Conservation (phyloP, 2,888 invertebrate species). For the Eledone cirrhosa region DNA sequence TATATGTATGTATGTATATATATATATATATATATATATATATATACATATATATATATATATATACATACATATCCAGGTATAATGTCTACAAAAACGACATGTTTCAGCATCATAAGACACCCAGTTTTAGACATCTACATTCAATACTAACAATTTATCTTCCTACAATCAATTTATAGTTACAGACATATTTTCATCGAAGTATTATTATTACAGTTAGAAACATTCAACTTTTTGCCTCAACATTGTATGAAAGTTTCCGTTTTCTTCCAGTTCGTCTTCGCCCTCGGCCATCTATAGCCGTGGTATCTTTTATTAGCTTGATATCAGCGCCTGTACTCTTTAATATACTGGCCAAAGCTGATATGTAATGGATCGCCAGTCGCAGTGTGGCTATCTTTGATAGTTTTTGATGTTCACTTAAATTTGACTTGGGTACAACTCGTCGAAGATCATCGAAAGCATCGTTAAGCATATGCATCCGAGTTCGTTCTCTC, state of each 20-base stretch:
- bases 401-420: slow-evolving; percentile 66
- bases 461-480: slow-evolving; percentile 66
- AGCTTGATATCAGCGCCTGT: slow-evolving; percentile 54
- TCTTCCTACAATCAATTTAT: no score
- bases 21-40: neutral
- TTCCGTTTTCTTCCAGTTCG: slow-evolving; percentile 43
- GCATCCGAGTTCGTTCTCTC: slow-evolving; percentile 65
- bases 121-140: neutral
- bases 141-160: no score
- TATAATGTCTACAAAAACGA: neutral
- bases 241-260: slow-evolving; percentile 22
- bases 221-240: slow-evolving; percentile 6
- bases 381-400: slow-evolving; percentile 66
- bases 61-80: neutral
- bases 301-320: slow-evolving; percentile 43
- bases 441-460: slow-evolving; percentile 64
- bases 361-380: slow-evolving; percentile 65
- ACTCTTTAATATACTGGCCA: slow-evolving; percentile 52
- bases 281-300: slow-evolving; percentile 51
- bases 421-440: slow-evolving; percentile 62
- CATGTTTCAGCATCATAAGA: neutral
- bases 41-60: neutral
- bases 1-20: neutral
- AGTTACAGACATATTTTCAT: neutral
- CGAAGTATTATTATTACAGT: neutral